A percentile compares a stretch with the other conserved stretches of the same genome.
phyloP scores from a whole-genome alignment of 2,888 invertebrate genomes.

The Machimus atricapillus region DNA sequence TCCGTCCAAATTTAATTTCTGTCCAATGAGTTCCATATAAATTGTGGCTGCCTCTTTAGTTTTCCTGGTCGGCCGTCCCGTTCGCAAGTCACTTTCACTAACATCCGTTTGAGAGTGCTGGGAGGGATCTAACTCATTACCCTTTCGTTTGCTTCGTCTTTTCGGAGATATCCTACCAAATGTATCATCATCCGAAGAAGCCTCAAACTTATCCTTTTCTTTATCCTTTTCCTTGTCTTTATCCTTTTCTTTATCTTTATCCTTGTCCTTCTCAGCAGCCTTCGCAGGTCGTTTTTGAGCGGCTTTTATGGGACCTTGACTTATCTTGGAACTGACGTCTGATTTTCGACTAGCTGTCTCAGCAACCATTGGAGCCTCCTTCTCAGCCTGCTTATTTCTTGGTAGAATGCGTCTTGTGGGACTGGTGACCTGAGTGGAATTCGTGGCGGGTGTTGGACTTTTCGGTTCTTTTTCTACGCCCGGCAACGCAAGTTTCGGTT shows the following conservation, averaged over 20 bases:
- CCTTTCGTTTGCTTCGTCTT: conserved; percentile 53
- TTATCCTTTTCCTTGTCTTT: conserved; percentile 40
- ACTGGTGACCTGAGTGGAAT: background rate
- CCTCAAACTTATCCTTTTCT: conserved; percentile 43
- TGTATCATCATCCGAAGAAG: conserved; percentile 48
- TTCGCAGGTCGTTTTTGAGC: conserved; percentile 48
- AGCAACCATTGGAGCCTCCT: background rate
- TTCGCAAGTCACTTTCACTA: conserved; percentile 48
- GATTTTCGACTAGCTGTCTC: conserved; percentile 43
- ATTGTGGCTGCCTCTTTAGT: conserved; percentile 79
- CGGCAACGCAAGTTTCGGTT: background rate
- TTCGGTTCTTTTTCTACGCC: background rate
- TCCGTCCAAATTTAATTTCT: conserved; percentile 71
- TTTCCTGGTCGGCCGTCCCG: conserved; percentile 69
- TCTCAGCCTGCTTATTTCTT: background rate
- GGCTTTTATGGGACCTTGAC: conserved; percentile 43
- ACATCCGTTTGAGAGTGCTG: conserved; percentile 49
- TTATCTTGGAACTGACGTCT: conserved; percentile 47
- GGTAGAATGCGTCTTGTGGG: background rate
- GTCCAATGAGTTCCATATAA: conserved; percentile 76
- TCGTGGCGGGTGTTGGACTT: background rate
- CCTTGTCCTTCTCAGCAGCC: conserved; percentile 31
- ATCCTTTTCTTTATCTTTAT: conserved; percentile 35
- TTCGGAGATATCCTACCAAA: conserved; percentile 55
- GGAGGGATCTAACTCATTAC: conserved; percentile 6